Base-by-base conservation (phyloP, 2,888 invertebrate genomes). In the Pinctada fucata region DNA sequence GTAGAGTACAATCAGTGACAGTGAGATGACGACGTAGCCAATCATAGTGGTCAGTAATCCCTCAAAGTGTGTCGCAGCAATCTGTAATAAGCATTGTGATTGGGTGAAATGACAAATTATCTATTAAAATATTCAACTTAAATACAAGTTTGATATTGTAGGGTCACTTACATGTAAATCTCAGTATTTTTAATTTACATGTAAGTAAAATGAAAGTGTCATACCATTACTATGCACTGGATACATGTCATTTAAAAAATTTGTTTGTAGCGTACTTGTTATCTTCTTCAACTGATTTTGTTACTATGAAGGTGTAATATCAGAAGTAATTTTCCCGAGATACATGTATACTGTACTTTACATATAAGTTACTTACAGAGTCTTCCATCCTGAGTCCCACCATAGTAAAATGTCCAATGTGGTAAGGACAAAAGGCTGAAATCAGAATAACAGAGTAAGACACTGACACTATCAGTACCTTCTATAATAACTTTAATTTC, bases 401-500 rank as follows among this genome's bases (percentile, higher is more conserved):
- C 78, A 98, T 95, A 0, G 97, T 95, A 88, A 96, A 95, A 87
- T 96, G 95, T 1, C 99, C 99, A 93, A 99, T 97, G 88, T 98
- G 97, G 92, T 98, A 99, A 0, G 99, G 99, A 87, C 96, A 96
- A 91, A 98, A 99, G 66, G 99, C 99, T 94, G 91, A 10, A 90
- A 91, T 48, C 49, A 48, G n/a, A 77, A 49, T 16, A 51, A 63
- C 47, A 16, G 0, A 65, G n/a, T 47, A 45, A 45, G 31, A 1
- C 31, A 31, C 1, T 31, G 31, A 31, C 31, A 31, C 31, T 31
- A 31, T 31, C 31, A 1, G 31, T 31, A 31, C 31, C 31, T 31
- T 31, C 31, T 31, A 31, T 31, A 31, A 31, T 31, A 31, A 31
- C 31, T 31, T 10, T 58, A 58, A 58, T 58, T 10, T 58, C n/a